Evolutionary conservation across 1,140 invertebrate genomes (phyloP), one percentile per base, ranked within the genome.

Genomic region (Hylaeus anthracinus): DNA sequence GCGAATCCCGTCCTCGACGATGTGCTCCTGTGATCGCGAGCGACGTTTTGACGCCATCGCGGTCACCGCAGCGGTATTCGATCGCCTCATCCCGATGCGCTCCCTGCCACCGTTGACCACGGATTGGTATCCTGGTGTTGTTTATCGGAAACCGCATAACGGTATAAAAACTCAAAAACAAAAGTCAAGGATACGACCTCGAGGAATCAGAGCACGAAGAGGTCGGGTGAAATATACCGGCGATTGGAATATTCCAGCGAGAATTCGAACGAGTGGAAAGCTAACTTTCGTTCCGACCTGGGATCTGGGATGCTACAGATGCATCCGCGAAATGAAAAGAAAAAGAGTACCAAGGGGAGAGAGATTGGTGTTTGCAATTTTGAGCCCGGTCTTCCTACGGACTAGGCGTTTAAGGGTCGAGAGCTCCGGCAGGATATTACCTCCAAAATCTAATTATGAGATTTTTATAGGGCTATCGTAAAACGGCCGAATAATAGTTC

Each of bases 401-500:
- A 26, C 41, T 67, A 56, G 39, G 6, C 64, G 2, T 48, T n/a
- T 15, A 26, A 77, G 69, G 43, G 72, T 10, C 48, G 9, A 60
- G 12, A 60, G 9, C 70, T 82, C 83, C 86, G 86, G 70, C 89
- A 90, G 89, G 89, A 92, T 92, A 92, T 93, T 93, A 92, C 89
- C 90, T 93, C 87, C 90, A 82, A 93, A 93, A 93, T 93, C 91
- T 93, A 93, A 93, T 93, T 93, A 93, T 89, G 83, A 93, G 89
- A 93, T 92, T 92, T 93, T 92, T 93, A 93, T 93, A 93, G 91
- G 89, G 91, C 92, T 88, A 92, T 93, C 92, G 93, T 93, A 93
- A 93, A 93, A 93, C 87, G 81, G 83, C 73, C 82, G 81, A 88
- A 86, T 88, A 87, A 84, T 84, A 86, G 82, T 72, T 77, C 39